Evolutionary conservation across 2,888 invertebrate genomes (phyloP), one percentile per base, ranked within the genome.

Genomic region (Drosophila leonis): DNA sequence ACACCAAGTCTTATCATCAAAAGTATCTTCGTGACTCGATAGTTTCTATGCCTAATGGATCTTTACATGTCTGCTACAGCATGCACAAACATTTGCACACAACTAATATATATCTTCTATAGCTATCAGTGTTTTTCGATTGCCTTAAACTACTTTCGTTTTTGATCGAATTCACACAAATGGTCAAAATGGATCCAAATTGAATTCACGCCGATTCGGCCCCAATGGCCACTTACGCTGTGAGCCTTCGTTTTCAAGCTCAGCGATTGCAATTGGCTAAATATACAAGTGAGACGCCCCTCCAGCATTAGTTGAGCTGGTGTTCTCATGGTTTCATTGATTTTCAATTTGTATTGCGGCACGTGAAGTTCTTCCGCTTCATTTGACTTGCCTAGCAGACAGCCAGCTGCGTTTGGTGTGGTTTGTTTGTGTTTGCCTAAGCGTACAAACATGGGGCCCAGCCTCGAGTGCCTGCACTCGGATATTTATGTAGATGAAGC

Each of bases 321-420:
- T 61, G 46, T 72, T 73, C 65, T 70, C 67, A 57, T 67, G 56
- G 78, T 65, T 66, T 27, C 87, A 84, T 84, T 84, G 83, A 84
- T 84, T 84, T 84, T 87, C 82, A 82, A 84, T 84, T 84, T 84
- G 83, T 87, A 75, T 57, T 75, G 73, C 82, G 80, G 82, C 78
- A 87, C 87, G 83, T 84, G 82, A 84, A 87, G 82, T 82, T 84
- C 69, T 84, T 87, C 80, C 72, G 75, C 87, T 87, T 82, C 82
- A 83, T 87, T 83, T 84, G 72, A 27, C 46, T 65, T 39, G 42
- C 62, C 57, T 44, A 24, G 52, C 49, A 65, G 60, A 65, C 48
- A 61, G 42, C 2, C 51, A 51, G 44, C 52, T 61, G 54, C 46
- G 48, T 46, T 44, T 42, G 39, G 18, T 20, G 41, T 49, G 66